These are phyloP conservation scores for Scomber japonicus DNA, from an alignment of 2,113 vertebrate genomes.

Conservation along the genomic window DNA sequence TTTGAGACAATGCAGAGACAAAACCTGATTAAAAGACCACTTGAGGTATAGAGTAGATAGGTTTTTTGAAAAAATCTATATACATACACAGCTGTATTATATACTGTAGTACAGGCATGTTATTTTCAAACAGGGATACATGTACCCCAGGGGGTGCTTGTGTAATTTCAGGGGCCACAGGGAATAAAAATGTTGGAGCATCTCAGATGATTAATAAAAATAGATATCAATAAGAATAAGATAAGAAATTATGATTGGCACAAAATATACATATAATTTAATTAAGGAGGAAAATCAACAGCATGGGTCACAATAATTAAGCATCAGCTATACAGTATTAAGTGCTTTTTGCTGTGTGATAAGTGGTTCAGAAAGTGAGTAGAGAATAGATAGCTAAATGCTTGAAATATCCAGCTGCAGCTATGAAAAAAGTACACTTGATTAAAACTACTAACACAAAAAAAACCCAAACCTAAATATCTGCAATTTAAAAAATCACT, in stretches of 20 bases:
- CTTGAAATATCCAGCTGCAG: neutral
- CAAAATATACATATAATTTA: neutral
- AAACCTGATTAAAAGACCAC: slow-evolving; percentile 58
- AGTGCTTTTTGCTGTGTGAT: no score
- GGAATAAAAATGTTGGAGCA: neutral
- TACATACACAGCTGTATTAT: neutral
- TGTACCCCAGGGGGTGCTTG: neutral
- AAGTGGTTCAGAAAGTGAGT: neutral
- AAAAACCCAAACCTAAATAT: no score
- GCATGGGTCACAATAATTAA: neutral
- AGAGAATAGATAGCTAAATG: neutral
- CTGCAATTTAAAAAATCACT: no score
- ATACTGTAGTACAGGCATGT: neutral
- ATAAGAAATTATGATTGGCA: no score
- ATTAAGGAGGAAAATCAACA: neutral
- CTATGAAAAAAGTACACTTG: neutral
- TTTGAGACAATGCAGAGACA: slow-evolving; percentile 50
- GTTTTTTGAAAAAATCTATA: slow-evolving; percentile 5
- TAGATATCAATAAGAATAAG: no score
- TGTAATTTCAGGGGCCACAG: neutral
- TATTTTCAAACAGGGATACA: neutral
- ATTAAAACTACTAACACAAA: neutral
- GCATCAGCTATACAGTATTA: neutral
- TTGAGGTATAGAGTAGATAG: slow-evolving; percentile 32
- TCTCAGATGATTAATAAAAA: neutral